These are phyloP conservation scores for Stenodema calcarata DNA, from an alignment of 2,888 invertebrate genomes.

Conservation along the genomic window DNA sequence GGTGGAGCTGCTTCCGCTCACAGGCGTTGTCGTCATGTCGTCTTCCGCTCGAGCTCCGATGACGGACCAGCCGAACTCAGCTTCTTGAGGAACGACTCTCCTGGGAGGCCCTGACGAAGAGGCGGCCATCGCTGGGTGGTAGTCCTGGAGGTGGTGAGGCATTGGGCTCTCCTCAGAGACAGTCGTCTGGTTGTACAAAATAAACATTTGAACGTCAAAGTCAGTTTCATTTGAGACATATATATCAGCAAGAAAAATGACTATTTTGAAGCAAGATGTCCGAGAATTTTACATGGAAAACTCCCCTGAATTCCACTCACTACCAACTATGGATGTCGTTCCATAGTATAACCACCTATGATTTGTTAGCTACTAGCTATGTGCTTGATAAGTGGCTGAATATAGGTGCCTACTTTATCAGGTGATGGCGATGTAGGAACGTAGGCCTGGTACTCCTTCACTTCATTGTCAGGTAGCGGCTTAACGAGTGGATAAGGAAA, in stretches of 20 bases:
- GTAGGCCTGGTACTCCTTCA: conserved; percentile 57
- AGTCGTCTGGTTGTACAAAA: neutral
- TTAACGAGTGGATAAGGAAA: conserved; percentile 72
- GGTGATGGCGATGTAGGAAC: conserved; percentile 56
- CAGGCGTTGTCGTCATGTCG: neutral
- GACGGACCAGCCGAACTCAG: conserved; percentile 39
- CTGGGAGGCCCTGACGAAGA: neutral
- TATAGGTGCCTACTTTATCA: conserved; percentile 51
- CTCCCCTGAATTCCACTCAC: no score
- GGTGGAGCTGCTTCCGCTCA: neutral
- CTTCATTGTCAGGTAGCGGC: conserved; percentile 60
- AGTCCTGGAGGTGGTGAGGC: conserved; percentile 14
- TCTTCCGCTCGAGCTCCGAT: conserved; percentile 27
- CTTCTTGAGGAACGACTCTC: neutral
- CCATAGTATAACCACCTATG: no score
- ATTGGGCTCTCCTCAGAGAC: neutral
- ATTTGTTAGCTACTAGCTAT: no score
- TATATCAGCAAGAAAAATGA: no score
- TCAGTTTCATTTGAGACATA: no score
- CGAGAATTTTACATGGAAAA: no score
- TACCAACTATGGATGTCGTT: no score
- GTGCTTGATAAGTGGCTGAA: no score
- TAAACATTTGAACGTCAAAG: neutral
- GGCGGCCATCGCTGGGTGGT: conserved; percentile 1
- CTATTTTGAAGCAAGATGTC: no score